Evolutionary conservation across 2,113 vertebrate genomes (phyloP).

Genomic region (Chunga burmeisteri): DNA sequence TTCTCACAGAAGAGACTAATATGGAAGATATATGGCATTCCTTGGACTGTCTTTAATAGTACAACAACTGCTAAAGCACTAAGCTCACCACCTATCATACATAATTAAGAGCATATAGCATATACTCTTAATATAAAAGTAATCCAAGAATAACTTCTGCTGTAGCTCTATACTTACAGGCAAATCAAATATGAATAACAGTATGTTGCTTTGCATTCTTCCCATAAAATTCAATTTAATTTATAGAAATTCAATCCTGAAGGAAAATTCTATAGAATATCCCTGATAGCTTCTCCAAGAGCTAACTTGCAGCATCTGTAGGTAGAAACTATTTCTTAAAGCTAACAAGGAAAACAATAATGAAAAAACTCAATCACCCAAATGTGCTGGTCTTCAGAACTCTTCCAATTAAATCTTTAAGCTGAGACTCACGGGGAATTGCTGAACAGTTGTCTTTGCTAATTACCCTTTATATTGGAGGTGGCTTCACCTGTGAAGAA

Average conservation of each 20-base stretch:
- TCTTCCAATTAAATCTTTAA: neutral
- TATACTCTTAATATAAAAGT: neutral
- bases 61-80: neutral
- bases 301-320: neutral
- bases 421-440: neutral
- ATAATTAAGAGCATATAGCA: neutral
- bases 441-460: neutral
- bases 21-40: neutral
- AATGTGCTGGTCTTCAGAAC: neutral
- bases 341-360: neutral
- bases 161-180: neutral
- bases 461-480: neutral
- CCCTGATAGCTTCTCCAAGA: neutral
- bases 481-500: neutral
- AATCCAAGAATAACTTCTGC: neutral
- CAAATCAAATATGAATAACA: neutral
- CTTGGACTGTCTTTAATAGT: neutral
- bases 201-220: neutral
- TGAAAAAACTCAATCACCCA: neutral
- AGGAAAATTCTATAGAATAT: neutral
- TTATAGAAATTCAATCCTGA: neutral
- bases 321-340: neutral
- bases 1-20: neutral
- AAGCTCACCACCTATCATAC: neutral
- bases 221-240: neutral